Evolutionary conservation across 1,140 invertebrate genomes (phyloP).

Genomic region (Listronotus oregonensis): DNA sequence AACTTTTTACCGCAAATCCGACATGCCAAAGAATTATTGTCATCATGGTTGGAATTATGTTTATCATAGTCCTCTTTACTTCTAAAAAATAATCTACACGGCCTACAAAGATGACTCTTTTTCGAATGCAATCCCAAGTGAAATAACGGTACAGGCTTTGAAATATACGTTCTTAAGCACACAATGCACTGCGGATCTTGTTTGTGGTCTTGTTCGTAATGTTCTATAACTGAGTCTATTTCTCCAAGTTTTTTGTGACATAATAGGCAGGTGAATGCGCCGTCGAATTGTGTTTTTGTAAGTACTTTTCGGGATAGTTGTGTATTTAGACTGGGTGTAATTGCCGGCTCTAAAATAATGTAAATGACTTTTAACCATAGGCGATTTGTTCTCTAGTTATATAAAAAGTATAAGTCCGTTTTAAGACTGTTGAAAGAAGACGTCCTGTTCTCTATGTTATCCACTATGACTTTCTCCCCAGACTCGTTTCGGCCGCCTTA

Average conservation of each 20-base stretch:
- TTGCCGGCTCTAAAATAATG: conserved; percentile 8
- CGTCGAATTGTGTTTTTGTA: conserved; percentile 25
- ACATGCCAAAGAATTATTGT: conserved; percentile 25
- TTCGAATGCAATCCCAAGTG: conserved; percentile 26
- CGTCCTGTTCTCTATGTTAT: too few relatives aligned
- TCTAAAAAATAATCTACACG: conserved; percentile 17
- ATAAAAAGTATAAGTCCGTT: too few relatives aligned
- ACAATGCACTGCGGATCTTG: conserved; percentile 19
- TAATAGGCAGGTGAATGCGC: conserved; percentile 21
- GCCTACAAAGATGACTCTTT: conserved; percentile 22
- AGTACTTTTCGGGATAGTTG: conserved; percentile 20
- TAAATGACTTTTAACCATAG: too few relatives aligned
- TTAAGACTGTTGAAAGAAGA: too few relatives aligned
- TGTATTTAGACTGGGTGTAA: neutral
- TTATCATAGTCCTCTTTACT: conserved; percentile 20
- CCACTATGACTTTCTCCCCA: too few relatives aligned
- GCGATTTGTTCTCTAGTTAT: too few relatives aligned
- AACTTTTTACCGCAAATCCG: conserved; percentile 28
- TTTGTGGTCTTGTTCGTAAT: conserved; percentile 13
- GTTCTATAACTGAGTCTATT: conserved; percentile 19
- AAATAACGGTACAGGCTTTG: conserved; percentile 26
- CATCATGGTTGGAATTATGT: conserved; percentile 23
- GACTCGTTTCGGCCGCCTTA: too few relatives aligned
- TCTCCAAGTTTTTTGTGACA: conserved; percentile 19
- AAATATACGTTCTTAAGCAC: conserved; percentile 18